Evolutionary conservation across 1,140 invertebrate genomes (phyloP).

Genomic region (Calephelis nemesis): DNA sequence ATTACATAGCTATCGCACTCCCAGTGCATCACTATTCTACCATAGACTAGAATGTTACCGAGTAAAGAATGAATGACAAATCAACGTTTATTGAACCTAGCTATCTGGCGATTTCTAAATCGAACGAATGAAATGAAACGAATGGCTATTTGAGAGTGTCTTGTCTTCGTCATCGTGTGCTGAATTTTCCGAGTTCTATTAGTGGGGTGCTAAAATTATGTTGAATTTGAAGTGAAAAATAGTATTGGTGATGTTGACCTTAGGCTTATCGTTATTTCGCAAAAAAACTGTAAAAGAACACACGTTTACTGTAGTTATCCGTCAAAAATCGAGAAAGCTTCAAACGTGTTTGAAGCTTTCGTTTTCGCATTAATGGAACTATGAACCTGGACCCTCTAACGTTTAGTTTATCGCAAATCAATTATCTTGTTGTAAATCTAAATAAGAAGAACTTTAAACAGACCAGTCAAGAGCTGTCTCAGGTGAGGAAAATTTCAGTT

Average conservation of each 20-base stretch:
- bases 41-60: background rate
- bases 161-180: slow-evolving; percentile 57
- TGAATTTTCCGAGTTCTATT: slow-evolving; percentile 41
- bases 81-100: too few relatives aligned
- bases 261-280: slow-evolving; percentile 66
- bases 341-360: slow-evolving; percentile 87
- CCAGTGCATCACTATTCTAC: too few relatives aligned
- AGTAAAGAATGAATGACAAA: background rate
- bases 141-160: slow-evolving; percentile 32
- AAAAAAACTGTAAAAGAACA: slow-evolving; percentile 67
- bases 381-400: slow-evolving; percentile 99
- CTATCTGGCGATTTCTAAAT: background rate
- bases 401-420: slow-evolving; percentile 98
- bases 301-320: slow-evolving; percentile 62
- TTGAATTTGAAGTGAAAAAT: slow-evolving; percentile 67
- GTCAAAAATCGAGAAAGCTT: slow-evolving; percentile 83
- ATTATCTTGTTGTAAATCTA: slow-evolving; percentile 96
- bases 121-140: slow-evolving; percentile 30
- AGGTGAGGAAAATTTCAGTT: slow-evolving; percentile 63
- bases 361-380: slow-evolving; percentile 91
- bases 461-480: slow-evolving; percentile 86
- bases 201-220: slow-evolving; percentile 59
- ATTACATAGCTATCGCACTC: too few relatives aligned
- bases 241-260: slow-evolving; percentile 75
- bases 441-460: slow-evolving; percentile 96